Evolutionary conservation across 2,797 vertebrate genomes (phyloP).

Genomic region (Amazona finschi): DNA sequence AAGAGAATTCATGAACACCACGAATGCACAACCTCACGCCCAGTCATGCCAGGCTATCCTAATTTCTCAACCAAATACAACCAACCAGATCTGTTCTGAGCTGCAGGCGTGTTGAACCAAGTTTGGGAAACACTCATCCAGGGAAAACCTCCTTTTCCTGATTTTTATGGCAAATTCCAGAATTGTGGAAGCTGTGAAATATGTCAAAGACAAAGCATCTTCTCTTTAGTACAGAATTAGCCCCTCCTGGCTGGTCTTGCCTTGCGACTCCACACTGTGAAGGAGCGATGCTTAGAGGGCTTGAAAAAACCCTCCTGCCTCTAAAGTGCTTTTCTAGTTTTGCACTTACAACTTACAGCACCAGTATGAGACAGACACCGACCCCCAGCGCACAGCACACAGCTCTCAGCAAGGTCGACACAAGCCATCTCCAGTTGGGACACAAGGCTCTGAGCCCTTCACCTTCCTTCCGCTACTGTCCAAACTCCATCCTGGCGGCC

Average conservation of each 20-base stretch:
- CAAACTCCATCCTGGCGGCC: not conserved
- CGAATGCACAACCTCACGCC: not conserved
- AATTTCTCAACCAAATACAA: not conserved
- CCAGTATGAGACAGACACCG: not conserved
- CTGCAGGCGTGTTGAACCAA: not conserved
- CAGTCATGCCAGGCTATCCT: not conserved
- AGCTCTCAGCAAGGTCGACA: not conserved
- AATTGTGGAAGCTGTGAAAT: not conserved
- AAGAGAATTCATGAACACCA: not conserved
- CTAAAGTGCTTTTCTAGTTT: not conserved
- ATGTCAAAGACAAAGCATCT: not conserved
- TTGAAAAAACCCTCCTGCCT: not conserved
- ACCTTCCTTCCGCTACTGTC: accelerated
- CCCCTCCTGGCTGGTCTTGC: not conserved
- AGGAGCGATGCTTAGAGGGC: not conserved
- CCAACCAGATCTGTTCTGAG: not conserved
- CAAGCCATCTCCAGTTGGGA: not conserved
- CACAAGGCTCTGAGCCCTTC: not conserved
- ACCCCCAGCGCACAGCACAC: not conserved
- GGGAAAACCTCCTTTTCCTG: not conserved
- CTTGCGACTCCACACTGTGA: not conserved
- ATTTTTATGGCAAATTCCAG: conserved; percentile 1
- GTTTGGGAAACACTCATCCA: not conserved
- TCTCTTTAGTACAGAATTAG: not conserved
- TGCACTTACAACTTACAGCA: not conserved